A percentile compares a stretch with the other conserved stretches of the same genome.
Conservation (phyloP, 1,140 invertebrate species). For the Phortica variegata region DNA sequence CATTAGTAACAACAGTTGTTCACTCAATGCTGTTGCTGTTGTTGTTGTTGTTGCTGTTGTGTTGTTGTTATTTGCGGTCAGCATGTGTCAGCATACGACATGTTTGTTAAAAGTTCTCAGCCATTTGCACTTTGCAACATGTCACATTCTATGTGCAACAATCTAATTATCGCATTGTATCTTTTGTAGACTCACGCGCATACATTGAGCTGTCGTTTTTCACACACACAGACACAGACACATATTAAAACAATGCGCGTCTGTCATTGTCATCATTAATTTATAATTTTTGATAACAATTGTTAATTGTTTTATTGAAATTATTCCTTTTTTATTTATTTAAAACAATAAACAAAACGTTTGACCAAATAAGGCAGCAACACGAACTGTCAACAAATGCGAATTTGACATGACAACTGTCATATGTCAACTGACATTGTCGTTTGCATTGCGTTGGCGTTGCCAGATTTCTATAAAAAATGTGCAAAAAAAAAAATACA, state of each 20-base stretch:
- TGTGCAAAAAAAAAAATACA: too few relatives aligned
- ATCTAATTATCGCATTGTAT: constrained; percentile 21
- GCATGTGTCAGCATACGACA: not conserved
- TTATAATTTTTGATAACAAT: constrained; percentile 29
- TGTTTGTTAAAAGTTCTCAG: too few relatives aligned
- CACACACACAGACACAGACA: too few relatives aligned
- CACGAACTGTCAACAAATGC: constrained; percentile 9
- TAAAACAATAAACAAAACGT: not conserved
- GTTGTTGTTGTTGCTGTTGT: not conserved
- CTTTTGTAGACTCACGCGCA: not conserved
- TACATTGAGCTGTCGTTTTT: constrained; percentile 2
- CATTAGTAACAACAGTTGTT: constrained; percentile 12
- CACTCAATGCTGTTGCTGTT: constrained; percentile 13
- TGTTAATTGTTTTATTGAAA: constrained; percentile 20
- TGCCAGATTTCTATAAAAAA: not conserved
- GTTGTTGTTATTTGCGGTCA: too few relatives aligned
- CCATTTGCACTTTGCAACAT: too few relatives aligned
- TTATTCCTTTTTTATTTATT: not conserved
- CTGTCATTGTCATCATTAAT: constrained; percentile 28
- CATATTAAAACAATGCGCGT: too few relatives aligned
- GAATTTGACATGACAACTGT: constrained; percentile 30
- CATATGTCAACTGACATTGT: too few relatives aligned
- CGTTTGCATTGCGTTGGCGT: constrained; percentile 22
- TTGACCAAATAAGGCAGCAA: constrained; percentile 36
- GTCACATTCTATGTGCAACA: constrained; percentile 24